Evolutionary conservation across 2,888 invertebrate genomes (phyloP).

Genomic region (Holacanthella duospinosa): DNA sequence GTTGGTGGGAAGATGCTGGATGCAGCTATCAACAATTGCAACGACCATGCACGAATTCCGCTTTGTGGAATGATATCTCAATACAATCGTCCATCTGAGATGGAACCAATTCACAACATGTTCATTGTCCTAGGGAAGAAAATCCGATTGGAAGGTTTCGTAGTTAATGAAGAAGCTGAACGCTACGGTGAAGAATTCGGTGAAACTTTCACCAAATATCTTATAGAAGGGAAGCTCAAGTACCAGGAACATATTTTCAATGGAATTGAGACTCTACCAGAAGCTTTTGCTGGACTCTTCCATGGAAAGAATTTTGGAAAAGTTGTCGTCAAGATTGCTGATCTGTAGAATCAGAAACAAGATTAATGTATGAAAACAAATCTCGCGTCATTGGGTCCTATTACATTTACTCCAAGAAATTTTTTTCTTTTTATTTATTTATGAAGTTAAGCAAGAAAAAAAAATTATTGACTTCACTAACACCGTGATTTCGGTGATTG

Average conservation of each 20-base stretch:
- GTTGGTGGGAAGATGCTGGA: slow-evolving; percentile 14
- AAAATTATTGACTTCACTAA: too few species aligned
- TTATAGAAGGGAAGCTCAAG: slow-evolving; percentile 9
- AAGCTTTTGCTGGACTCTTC: slow-evolving; percentile 13
- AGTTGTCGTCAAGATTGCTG: slow-evolving; percentile 13
- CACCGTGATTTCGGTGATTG: too few species aligned
- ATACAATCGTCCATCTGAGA: slow-evolving; percentile 4
- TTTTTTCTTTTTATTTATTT: too few species aligned
- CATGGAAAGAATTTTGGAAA: slow-evolving; percentile 15
- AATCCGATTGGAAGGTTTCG: slow-evolving; percentile 9
- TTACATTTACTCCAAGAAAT: too few species aligned
- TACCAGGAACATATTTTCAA: slow-evolving; percentile 9
- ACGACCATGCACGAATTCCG: slow-evolving; percentile 5
- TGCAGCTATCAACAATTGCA: slow-evolving; percentile 7
- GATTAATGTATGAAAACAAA: too few species aligned
- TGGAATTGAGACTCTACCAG: slow-evolving; percentile 9
- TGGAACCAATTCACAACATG: slow-evolving; percentile 7
- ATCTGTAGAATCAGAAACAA: too few species aligned
- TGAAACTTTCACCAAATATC: not conserved
- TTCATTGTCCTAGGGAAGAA: slow-evolving; percentile 1
- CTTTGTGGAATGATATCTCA: slow-evolving; percentile 16
- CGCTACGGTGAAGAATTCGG: not conserved
- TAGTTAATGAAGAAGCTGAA: slow-evolving; percentile 8
- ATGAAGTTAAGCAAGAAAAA: too few species aligned
- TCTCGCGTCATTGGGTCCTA: too few species aligned